Conservation (phyloP, 1,140 invertebrate genomes). For the Leptopilina clavipes region DNA sequence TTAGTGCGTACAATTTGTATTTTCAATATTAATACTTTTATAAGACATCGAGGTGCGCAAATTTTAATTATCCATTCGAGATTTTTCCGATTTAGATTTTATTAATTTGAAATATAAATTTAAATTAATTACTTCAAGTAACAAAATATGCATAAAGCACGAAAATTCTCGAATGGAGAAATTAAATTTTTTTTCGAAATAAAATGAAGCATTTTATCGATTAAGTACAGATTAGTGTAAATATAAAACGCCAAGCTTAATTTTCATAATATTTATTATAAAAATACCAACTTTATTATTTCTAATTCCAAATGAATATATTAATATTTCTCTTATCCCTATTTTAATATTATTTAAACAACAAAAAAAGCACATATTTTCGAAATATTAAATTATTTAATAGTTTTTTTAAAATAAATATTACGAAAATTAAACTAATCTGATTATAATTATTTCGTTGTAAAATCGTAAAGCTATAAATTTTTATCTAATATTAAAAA, state of each 20-base stretch:
- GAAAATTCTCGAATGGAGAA: neutral
- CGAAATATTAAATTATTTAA: too few relatives aligned
- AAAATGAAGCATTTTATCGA: neutral
- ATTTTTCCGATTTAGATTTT: too few relatives aligned
- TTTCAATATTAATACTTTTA: neutral
- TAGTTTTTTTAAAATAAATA: too few relatives aligned
- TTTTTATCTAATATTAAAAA: conserved; percentile 1
- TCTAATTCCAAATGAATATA: too few relatives aligned
- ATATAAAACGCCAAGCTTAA: neutral
- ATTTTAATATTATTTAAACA: too few relatives aligned
- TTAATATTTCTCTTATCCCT: too few relatives aligned
- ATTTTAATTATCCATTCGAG: neutral
- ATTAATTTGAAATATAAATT: too few relatives aligned
- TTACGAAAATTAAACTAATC: too few relatives aligned
- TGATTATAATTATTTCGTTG: neutral
- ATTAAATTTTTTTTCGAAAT: neutral
- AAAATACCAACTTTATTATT: too few relatives aligned
- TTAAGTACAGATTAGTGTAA: conserved; percentile 26
- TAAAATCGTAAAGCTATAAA: conserved; percentile 30
- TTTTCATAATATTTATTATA: too few relatives aligned
- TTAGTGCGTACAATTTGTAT: conserved; percentile 14
- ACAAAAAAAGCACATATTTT: too few relatives aligned
- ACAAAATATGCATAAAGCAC: neutral
- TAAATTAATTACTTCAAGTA: too few relatives aligned
- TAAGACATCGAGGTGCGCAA: neutral